Base-by-base conservation (phyloP, 2,113 vertebrate species). In the Pterocles gutturalis region DNA sequence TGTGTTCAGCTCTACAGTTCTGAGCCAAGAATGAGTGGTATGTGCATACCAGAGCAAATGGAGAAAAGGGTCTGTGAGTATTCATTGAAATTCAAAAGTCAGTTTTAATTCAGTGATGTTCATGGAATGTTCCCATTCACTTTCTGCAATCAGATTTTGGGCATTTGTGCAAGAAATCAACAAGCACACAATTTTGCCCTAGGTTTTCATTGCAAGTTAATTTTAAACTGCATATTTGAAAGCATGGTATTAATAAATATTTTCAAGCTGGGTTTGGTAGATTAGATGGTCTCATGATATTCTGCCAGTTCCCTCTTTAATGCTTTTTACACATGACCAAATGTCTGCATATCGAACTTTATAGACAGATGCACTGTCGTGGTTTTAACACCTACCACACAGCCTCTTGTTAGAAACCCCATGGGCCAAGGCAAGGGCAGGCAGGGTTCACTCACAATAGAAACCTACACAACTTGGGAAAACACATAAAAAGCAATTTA, bases 11-110 rank as follows among this genome's bases (percentile, higher is more conserved):
- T 86, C 64, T 81, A 64, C 55, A 73, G 43, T 73, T 90, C 54
- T 90, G 67, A 96, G 82, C 82, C 78, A 97, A 83, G 85, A 96
- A 92, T 90, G 82, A 96, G 75, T 88, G 79, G 79, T 93, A 95
- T 95, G 92, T 86, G 55, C 87, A 93, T 93, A 92, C 62, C 79
- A 93, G 33, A 93, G 20, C 76, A 93, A 86, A 89, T 25, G 28
- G 53, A 60, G 36, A 13, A 83, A 83, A 82, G 19, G 17, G 13
- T 54, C 83, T 89, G 64, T 11, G 51, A 91, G 24, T 46, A 67
- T 33, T 93, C 77, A 94, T 12, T 95, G 77, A 94, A 92, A 95
- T 77, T 76, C 70, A 73, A 19, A 83, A 92, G 71, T 43, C 41
- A 70, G 29, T 90, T 92, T 96, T 86, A 93, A 83, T 83, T 83